Evolutionary conservation across 2,113 vertebrate species (phyloP).

Genomic region (Sapajus apella): DNA sequence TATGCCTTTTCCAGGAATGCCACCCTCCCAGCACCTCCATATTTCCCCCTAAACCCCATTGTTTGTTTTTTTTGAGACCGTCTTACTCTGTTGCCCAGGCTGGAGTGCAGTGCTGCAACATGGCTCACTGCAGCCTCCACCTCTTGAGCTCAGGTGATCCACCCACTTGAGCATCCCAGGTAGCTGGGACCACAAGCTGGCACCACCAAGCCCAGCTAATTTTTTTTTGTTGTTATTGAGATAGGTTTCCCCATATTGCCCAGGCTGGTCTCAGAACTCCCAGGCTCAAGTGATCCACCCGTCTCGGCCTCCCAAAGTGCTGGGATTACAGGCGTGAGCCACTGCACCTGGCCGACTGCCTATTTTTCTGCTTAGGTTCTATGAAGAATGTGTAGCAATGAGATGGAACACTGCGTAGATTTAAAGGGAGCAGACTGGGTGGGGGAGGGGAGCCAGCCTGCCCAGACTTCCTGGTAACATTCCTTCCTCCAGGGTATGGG

Average conservation of each 20-base stretch:
- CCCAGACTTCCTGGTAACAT: background rate
- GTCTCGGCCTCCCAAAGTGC: too few relatives aligned
- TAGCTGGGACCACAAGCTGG: background rate
- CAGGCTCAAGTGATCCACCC: too few relatives aligned
- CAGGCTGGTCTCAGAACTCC: too few relatives aligned
- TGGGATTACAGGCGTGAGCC: too few relatives aligned
- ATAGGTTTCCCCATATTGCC: too few relatives aligned
- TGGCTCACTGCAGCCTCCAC: too few relatives aligned
- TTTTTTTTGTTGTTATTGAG: too few relatives aligned
- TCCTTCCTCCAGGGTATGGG: background rate
- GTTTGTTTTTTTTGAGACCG: background rate
- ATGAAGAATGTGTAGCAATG: background rate
- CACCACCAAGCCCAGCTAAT: background rate
- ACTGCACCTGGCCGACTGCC: too few relatives aligned
- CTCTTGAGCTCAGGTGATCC: background rate
- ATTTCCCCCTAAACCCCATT: fast-evolving
- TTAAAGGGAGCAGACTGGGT: background rate
- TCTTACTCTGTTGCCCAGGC: background rate
- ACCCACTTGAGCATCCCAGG: background rate
- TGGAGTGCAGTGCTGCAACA: too few relatives aligned
- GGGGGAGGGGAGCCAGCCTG: background rate
- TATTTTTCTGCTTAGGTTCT: background rate
- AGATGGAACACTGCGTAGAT: background rate
- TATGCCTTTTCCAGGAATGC: background rate
- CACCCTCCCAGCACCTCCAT: background rate